Evolutionary conservation across 1,140 invertebrate species (phyloP), one percentile per base, ranked within the genome.

Genomic region (Hydropsyche tenuis): DNA sequence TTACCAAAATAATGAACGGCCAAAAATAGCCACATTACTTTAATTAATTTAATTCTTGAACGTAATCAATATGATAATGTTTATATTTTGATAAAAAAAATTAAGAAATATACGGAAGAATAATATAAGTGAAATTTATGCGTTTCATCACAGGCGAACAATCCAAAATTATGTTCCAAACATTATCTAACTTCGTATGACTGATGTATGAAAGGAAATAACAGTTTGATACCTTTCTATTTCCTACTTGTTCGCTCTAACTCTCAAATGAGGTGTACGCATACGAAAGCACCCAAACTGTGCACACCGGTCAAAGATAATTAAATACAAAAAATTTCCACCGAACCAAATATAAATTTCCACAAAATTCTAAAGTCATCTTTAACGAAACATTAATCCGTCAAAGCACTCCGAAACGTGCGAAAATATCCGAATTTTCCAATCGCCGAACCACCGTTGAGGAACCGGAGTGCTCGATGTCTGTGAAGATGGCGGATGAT

Each of bases 401-500:
- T n/a, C n/a, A n/a, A n/a, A n/a, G n/a, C n/a, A n/a, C n/a, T n/a
- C n/a, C n/a, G n/a, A n/a, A n/a, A n/a, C n/a, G n/a, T n/a, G n/a
- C n/a, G n/a, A n/a, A n/a, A n/a, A n/a, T n/a, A n/a, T 37, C 30
- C 30, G 9, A 37, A 37, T 37, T 37, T 37, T 37, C 9, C 30
- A 5, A 16, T 51, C 14, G 4, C 27, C 42, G 30, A 65, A 30
- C 30, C 63, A 43, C 42, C 11, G 63, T 45, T 43, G 27, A 18
- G 9, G n/a, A 12, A 45, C 16, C 63, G 11, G 23, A 18, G 42
- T 43, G n/a, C 63, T 14, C 12, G 2, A 22, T 42, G 30, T 65
- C 63, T 42, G 63, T 48, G 70, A 69, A 76, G 74, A 76, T 72
- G 74, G 71, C 71, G 74, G 64, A 53, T 76, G 74, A 76, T 76